Evolutionary conservation across 2,113 vertebrate species (phyloP).

Genomic region (Leucoraja erinaceus): DNA sequence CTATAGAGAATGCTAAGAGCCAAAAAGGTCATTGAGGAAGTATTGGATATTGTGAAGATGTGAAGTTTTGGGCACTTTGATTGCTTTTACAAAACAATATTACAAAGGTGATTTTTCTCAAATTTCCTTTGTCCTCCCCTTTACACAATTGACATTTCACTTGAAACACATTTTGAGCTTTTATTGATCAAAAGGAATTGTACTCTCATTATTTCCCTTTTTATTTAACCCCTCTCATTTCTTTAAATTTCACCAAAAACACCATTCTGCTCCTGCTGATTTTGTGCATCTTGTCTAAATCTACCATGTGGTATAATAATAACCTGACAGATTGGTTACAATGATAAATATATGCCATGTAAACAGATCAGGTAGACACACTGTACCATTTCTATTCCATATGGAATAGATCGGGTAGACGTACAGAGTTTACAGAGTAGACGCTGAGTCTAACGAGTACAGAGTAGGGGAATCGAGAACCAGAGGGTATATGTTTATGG

Average conservation of each 20-base stretch:
- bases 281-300: neutral
- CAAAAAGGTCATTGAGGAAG: too few species aligned
- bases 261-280: neutral
- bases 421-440: too few species aligned
- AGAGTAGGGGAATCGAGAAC: too few species aligned
- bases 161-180: neutral
- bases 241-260: neutral
- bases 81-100: neutral
- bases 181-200: neutral
- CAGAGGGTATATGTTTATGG: too few species aligned
- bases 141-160: neutral
- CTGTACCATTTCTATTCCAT: too few species aligned
- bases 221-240: neutral
- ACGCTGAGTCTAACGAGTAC: too few species aligned
- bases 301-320: neutral
- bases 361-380: too few species aligned
- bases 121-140: neutral
- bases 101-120: neutral
- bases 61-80: neutral
- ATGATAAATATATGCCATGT: too few species aligned
- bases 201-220: neutral
- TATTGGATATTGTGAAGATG: neutral
- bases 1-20: too few species aligned
- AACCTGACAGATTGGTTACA: neutral
- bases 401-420: too few species aligned